Percentiles rank a stretch among this genome's conserved stretches.
Evolutionary conservation across 2,797 vertebrate species (phyloP).

Genomic region (Catamblyrhynchus diadema): DNA sequence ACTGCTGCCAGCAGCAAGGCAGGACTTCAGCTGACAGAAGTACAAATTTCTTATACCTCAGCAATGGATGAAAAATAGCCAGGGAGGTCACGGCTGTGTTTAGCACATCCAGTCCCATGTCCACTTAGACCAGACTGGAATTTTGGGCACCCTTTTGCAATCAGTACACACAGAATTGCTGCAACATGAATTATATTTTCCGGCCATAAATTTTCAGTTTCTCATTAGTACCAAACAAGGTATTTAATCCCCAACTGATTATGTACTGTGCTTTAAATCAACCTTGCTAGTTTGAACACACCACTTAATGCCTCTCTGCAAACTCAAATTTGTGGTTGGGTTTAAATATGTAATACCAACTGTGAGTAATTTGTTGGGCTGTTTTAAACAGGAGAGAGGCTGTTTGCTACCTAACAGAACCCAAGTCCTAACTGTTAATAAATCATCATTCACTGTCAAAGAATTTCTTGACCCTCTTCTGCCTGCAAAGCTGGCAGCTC

Average conservation of each 20-base stretch:
- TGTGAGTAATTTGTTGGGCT: not conserved
- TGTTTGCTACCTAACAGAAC: not conserved
- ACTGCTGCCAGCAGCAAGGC: not conserved
- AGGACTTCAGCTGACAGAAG: not conserved
- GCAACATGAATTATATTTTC: slow-evolving; percentile 36
- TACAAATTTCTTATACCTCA: not conserved
- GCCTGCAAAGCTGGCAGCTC: not conserved
- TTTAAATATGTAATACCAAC: not conserved
- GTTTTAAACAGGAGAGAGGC: not conserved
- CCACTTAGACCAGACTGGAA: not conserved
- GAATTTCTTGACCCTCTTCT: not conserved
- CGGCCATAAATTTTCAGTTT: not conserved
- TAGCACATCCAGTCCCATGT: not conserved
- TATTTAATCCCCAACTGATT: not conserved
- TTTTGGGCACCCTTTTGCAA: not conserved
- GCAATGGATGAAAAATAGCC: not conserved
- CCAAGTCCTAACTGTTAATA: not conserved
- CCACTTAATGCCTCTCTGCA: not conserved
- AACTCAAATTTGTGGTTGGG: not conserved
- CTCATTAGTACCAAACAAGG: slow-evolving; percentile 11
- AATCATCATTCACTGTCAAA: not conserved
- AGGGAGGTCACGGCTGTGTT: not conserved
- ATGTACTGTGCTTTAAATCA: not conserved
- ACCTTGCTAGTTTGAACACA: not conserved
- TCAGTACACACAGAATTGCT: not conserved